Evolutionary conservation across 2,888 invertebrate genomes (phyloP).

Genomic region (Sthenelais limicola): DNA sequence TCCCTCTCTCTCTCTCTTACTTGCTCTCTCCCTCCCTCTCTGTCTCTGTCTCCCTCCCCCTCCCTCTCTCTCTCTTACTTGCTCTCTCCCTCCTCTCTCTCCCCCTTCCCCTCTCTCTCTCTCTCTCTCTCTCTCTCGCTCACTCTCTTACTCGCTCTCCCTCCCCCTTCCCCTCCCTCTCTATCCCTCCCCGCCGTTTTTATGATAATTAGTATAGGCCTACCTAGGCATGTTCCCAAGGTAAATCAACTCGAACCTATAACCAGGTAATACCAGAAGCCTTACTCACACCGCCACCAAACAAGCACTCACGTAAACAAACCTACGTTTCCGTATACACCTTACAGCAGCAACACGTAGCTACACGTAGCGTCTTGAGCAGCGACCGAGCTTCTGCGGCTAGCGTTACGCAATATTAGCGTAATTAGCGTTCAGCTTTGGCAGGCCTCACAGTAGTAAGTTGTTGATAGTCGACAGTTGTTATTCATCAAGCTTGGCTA

Average conservation of each 20-base stretch:
- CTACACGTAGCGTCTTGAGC: too few relatives aligned
- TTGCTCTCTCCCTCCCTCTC: constrained; percentile 7
- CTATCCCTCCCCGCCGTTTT: constrained; percentile 4
- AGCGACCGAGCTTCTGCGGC: too few relatives aligned
- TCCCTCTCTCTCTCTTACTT: constrained; percentile 2
- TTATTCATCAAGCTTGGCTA: too few relatives aligned
- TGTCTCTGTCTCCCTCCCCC: constrained; percentile 29
- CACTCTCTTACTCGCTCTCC: neutral
- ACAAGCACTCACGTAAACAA: too few relatives aligned
- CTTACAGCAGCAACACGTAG: too few relatives aligned
- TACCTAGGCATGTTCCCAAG: neutral
- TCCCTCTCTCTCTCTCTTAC: constrained; percentile 16
- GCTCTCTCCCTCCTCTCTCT: neutral
- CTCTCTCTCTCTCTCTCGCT: neutral
- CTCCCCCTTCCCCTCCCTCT: neutral
- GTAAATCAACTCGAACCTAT: neutral
- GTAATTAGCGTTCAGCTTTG: too few relatives aligned
- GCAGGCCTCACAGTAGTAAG: too few relatives aligned
- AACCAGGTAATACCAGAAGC: neutral
- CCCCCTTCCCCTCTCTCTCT: constrained; percentile 15
- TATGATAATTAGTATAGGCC: neutral
- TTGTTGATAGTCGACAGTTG: too few relatives aligned
- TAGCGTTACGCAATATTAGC: too few relatives aligned
- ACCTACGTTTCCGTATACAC: too few relatives aligned
- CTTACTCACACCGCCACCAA: neutral